phyloP scores from a whole-genome alignment of 2,113 vertebrate genomes.

The Erythrocebus patas region DNA sequence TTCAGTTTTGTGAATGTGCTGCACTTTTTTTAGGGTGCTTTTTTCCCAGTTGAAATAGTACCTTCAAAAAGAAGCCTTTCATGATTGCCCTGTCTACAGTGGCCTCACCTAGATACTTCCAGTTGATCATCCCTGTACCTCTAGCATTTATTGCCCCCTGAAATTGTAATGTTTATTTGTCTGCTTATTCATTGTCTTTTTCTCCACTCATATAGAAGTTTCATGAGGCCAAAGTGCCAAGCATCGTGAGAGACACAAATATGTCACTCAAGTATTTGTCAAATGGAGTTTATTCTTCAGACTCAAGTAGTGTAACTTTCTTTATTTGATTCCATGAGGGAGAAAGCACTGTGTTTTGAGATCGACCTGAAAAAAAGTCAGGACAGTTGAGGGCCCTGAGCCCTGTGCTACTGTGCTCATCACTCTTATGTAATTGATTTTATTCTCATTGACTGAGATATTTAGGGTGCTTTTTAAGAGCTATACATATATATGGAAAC shows the following conservation, averaged over 20 bases:
- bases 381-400: neutral
- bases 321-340: neutral
- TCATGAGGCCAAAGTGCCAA: neutral
- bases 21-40: neutral
- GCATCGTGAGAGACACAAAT: neutral
- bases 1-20: neutral
- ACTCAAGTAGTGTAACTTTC: neutral
- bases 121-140: neutral
- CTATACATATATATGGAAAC: neutral
- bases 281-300: neutral
- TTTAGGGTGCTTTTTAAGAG: neutral
- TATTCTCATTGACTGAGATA: neutral
- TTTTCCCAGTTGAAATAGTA: neutral
- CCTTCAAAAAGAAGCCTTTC: neutral
- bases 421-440: neutral
- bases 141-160: neutral
- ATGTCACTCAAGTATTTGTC: constrained; percentile 25
- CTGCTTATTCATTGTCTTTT: neutral
- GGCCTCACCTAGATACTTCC: neutral
- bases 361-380: neutral
- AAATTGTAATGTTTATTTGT: constrained; percentile 2
- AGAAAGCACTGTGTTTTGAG: neutral
- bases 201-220: neutral
- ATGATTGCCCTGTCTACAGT: neutral
- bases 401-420: neutral